Conservation (phyloP, 2,797 vertebrate genomes). For the Helarctos malayanus region DNA sequence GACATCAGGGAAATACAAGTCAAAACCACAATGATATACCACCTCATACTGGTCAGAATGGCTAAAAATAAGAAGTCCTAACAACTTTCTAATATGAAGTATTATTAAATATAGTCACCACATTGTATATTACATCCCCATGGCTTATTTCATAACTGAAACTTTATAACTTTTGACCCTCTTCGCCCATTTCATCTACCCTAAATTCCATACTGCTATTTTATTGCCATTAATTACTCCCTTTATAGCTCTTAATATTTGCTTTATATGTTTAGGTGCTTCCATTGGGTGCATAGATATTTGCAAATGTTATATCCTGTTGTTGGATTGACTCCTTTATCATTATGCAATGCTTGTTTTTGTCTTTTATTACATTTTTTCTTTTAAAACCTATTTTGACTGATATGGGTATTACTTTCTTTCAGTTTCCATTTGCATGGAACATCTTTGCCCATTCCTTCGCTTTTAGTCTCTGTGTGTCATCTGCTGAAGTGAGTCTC, state of each 20-base stretch:
- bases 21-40: too few relatives aligned
- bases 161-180: background rate
- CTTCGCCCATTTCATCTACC: background rate
- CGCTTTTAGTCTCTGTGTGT: background rate
- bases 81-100: background rate
- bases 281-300: background rate
- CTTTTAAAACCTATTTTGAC: background rate
- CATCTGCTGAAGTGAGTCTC: background rate
- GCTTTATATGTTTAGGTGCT: background rate
- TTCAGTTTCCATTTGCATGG: background rate
- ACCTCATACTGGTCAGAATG: too few relatives aligned
- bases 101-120: background rate
- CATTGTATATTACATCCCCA: background rate
- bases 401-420: background rate
- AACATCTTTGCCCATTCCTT: background rate
- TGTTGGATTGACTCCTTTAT: background rate
- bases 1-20: too few relatives aligned
- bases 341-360: background rate
- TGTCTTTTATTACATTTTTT: background rate
- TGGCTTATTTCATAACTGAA: background rate
- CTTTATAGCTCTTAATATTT: background rate
- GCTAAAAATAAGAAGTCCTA: background rate
- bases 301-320: background rate
- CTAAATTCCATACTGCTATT: background rate
- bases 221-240: background rate